phyloP scores from a whole-genome alignment of 2,113 vertebrate genomes.

The Oryzias woworae region DNA sequence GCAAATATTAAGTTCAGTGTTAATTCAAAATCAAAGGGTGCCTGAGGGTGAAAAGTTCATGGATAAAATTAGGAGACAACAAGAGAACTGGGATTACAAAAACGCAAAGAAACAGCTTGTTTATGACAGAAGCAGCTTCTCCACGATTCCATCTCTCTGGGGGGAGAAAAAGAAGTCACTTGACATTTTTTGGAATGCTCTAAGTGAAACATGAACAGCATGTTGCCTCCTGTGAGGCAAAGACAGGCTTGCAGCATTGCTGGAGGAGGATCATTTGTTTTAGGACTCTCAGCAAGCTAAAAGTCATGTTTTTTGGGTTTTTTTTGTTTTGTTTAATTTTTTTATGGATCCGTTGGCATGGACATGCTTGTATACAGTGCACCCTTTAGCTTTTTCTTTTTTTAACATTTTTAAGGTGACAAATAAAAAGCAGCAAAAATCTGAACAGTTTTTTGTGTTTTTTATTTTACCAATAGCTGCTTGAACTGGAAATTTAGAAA shows the following conservation, averaged over 20 bases:
- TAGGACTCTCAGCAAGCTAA: constrained; percentile 44
- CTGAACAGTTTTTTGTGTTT: no score
- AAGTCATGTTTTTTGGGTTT: constrained; percentile 43
- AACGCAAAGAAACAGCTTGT: constrained; percentile 4
- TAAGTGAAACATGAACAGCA: constrained; percentile 54
- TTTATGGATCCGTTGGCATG: constrained; percentile 33
- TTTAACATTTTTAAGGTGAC: not conserved
- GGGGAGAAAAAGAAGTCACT: constrained; percentile 17
- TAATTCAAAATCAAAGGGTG: constrained; percentile 14
- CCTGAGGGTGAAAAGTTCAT: constrained; percentile 4
- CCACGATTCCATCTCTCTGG: constrained; percentile 35
- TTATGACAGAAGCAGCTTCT: constrained; percentile 25
- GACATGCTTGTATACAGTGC: constrained; percentile 9
- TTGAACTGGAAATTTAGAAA: no score
- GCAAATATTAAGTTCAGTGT: not conserved
- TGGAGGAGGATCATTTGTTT: constrained; percentile 55
- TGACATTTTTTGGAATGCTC: constrained; percentile 49
- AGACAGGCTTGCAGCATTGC: constrained; percentile 7
- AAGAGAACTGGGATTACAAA: not conserved
- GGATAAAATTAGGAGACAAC: constrained; percentile 1
- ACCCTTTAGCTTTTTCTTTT: constrained; percentile 6
- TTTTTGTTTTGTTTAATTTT: constrained; percentile 3
- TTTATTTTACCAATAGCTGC: no score
- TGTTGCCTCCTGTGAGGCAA: constrained; percentile 22
- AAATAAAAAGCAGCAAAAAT: not conserved